Conservation (phyloP, 2,113 vertebrate species). For the Crypturellus undulatus region DNA sequence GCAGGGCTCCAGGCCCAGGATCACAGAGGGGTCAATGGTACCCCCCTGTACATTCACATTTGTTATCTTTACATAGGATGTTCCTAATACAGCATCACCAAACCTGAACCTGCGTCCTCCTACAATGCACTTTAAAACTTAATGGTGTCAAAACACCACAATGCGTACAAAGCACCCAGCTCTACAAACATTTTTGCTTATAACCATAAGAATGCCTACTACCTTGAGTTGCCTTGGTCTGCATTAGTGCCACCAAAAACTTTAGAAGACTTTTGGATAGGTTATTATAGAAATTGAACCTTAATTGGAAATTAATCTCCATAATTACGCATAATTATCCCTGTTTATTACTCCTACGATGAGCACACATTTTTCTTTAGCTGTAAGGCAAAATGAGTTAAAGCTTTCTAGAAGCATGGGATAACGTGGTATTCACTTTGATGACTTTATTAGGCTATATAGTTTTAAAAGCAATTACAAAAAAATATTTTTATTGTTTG, state of each 20-base stretch:
- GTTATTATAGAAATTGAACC: conserved; percentile 73
- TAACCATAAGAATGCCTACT: conserved; percentile 17
- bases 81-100: too few relatives aligned
- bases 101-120: too few relatives aligned
- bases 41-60: too few relatives aligned
- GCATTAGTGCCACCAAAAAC: conserved; percentile 66
- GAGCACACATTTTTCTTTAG: conserved; percentile 70
- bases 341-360: conserved; percentile 74
- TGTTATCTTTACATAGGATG: too few relatives aligned
- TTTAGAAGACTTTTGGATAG: conserved; percentile 64
- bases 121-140: conserved; percentile 9
- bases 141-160: background rate
- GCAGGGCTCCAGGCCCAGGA: too few relatives aligned
- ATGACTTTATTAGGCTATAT: conserved; percentile 69
- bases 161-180: background rate
- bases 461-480: conserved; percentile 68
- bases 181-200: background rate
- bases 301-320: conserved; percentile 79
- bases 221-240: conserved; percentile 55
- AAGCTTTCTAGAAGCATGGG: conserved; percentile 62
- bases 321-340: conserved; percentile 78
- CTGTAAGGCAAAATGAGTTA: conserved; percentile 62
- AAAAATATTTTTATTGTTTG: conserved; percentile 43
- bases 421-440: conserved; percentile 70
- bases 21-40: too few relatives aligned